These are phyloP conservation scores for Aradophagus sp. DNA, from an alignment of 1,140 invertebrate species.

Conservation along the genomic window DNA sequence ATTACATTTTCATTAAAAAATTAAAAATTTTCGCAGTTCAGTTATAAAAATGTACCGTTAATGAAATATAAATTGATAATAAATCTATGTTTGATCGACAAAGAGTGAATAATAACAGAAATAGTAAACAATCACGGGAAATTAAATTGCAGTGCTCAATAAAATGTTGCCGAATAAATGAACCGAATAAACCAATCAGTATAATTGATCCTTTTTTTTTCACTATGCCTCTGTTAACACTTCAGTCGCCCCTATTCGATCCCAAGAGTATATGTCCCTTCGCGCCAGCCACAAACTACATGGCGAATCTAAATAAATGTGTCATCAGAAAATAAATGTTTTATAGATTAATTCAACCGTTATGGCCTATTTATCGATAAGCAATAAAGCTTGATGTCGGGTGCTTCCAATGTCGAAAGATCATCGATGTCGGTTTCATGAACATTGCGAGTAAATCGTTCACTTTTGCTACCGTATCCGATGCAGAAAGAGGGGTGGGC, in stretches of 20 bases:
- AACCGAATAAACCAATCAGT: conserved; percentile 16
- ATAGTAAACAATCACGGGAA: too few relatives aligned
- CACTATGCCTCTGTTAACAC: conserved; percentile 18
- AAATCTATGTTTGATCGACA: too few relatives aligned
- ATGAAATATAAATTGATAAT: too few relatives aligned
- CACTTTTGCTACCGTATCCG: conserved; percentile 67
- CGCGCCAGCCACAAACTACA: background rate
- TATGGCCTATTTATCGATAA: conserved; percentile 50
- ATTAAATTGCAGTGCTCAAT: too few relatives aligned
- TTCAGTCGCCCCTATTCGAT: background rate
- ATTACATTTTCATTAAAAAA: too few relatives aligned
- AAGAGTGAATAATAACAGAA: too few relatives aligned
- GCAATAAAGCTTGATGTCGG: conserved; percentile 51
- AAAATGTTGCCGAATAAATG: too few relatives aligned
- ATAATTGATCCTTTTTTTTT: conserved; percentile 16
- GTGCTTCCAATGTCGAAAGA: conserved; percentile 31
- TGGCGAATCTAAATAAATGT: conserved; percentile 33
- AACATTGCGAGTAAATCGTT: conserved; percentile 72
- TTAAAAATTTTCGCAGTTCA: too few relatives aligned
- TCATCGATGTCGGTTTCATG: conserved; percentile 56
- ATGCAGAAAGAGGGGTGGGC: conserved; percentile 33
- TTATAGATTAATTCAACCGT: conserved; percentile 43
- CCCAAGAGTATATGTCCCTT: conserved; percentile 14
- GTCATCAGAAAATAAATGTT: conserved; percentile 40
- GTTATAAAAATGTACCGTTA: too few relatives aligned